phyloP scores from a whole-genome alignment of 1,140 invertebrate genomes.

The Micrasema longulum region DNA sequence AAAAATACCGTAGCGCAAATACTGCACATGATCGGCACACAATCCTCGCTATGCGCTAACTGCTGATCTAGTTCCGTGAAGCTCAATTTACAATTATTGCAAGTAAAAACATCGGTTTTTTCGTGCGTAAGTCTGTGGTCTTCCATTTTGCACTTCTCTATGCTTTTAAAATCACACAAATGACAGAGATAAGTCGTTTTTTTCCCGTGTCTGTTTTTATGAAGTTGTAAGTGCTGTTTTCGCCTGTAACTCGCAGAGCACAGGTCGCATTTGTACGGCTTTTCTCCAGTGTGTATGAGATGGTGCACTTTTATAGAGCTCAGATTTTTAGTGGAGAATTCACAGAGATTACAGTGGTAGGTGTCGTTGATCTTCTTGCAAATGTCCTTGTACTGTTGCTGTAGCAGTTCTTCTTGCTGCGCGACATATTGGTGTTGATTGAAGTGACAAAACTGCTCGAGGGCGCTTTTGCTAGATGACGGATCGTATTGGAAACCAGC shows the following conservation, averaged over 20 bases:
- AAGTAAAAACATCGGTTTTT: not conserved
- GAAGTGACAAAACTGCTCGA: conserved; percentile 15
- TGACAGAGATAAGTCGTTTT: conserved; percentile 15
- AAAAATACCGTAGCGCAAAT: conserved; percentile 15
- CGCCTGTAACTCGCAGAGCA: conserved; percentile 15
- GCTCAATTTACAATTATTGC: conserved; percentile 10
- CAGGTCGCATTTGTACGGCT: conserved; percentile 16
- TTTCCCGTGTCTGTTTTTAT: conserved; percentile 12
- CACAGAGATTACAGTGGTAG: conserved; percentile 11
- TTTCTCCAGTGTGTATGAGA: conserved; percentile 12
- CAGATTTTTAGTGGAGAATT: conserved; percentile 11
- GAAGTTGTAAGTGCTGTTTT: conserved; percentile 10
- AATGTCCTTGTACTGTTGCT: conserved; percentile 10
- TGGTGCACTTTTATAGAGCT: conserved; percentile 15
- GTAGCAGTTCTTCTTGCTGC: conserved; percentile 4
- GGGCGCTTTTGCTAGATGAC: not conserved
- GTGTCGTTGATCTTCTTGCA: conserved; percentile 15
- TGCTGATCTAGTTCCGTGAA: not conserved
- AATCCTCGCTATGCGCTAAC: not conserved
- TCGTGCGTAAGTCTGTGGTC: conserved; percentile 7
- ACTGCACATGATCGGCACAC: conserved; percentile 2
- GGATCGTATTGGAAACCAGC: conserved; percentile 5
- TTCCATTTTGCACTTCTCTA: conserved; percentile 12
- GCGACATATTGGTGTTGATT: conserved; percentile 4
- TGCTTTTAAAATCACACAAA: conserved; percentile 15